Conservation (phyloP, 2,888 invertebrate species). For the Clivina fossor region DNA sequence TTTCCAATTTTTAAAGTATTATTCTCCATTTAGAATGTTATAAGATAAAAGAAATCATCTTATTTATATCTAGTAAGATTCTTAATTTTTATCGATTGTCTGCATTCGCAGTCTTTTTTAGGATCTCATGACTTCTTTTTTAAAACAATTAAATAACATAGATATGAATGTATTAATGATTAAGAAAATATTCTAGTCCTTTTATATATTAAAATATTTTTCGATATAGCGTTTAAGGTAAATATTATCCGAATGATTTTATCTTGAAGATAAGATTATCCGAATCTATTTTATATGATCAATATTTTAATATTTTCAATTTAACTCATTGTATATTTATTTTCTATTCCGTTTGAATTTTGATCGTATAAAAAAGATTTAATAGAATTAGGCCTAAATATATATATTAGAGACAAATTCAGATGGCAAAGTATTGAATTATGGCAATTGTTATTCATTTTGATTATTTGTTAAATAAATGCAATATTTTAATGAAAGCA, state of each 20-base stretch:
- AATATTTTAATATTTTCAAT: not conserved
- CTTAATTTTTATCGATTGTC: constrained; percentile 22
- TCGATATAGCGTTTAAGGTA: constrained; percentile 3
- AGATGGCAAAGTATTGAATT: too few relatives aligned
- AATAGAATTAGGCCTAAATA: too few relatives aligned
- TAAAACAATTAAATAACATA: too few relatives aligned
- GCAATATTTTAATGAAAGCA: too few relatives aligned
- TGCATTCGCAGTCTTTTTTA: constrained; percentile 14
- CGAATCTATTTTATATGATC: too few relatives aligned
- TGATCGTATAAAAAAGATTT: not conserved
- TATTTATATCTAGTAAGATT: too few relatives aligned
- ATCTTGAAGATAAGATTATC: too few relatives aligned
- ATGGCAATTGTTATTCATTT: too few relatives aligned
- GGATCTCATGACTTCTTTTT: constrained; percentile 29
- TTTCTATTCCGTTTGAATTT: not conserved
- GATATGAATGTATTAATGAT: constrained; percentile 29
- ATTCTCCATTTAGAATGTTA: not conserved
- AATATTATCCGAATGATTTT: not conserved
- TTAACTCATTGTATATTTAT: not conserved
- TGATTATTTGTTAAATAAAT: too few relatives aligned
- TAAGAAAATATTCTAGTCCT: constrained; percentile 32
- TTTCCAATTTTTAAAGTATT: constrained; percentile 11
- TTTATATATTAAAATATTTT: constrained; percentile 26
- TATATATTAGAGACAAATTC: too few relatives aligned
- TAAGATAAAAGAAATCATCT: too few relatives aligned